phyloP scores from a whole-genome alignment of 1,140 invertebrate species.

The Drosophila micromelanica region DNA sequence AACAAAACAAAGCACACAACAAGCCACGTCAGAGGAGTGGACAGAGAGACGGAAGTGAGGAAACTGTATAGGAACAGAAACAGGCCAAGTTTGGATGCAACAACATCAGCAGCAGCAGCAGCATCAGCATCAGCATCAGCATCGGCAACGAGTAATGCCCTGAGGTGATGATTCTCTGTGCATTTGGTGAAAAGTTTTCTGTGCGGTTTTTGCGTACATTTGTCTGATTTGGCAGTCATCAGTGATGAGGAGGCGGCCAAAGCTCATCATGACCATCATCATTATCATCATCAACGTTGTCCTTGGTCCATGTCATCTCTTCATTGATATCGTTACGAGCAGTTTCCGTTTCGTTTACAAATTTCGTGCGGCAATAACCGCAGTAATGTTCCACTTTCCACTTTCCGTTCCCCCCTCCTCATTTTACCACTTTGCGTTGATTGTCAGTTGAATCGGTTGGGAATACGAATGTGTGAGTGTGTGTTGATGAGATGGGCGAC shows the following conservation, averaged over 20 bases:
- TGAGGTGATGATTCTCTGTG: constrained; percentile 67
- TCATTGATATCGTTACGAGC: constrained; percentile 80
- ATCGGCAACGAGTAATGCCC: constrained; percentile 48
- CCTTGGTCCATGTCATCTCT: constrained; percentile 73
- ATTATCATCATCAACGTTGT: constrained; percentile 25
- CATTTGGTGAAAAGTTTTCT: constrained; percentile 72
- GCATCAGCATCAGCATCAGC: constrained; percentile 25
- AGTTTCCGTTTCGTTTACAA: constrained; percentile 81
- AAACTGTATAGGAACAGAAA: constrained; percentile 31
- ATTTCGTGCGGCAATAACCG: constrained; percentile 79
- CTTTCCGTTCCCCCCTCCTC: background rate
- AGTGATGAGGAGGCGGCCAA: constrained; percentile 24
- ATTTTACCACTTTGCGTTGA: constrained; percentile 33
- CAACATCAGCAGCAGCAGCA: constrained; percentile 21
- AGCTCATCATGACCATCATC: constrained; percentile 17
- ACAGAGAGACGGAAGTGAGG: constrained; percentile 1
- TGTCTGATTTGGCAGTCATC: constrained; percentile 79
- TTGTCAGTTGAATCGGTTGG: constrained; percentile 54
- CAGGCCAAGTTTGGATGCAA: constrained; percentile 65
- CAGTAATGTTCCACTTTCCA: constrained; percentile 55
- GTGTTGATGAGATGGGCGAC: background rate
- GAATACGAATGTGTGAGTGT: constrained; percentile 28
- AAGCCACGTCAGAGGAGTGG: constrained; percentile 8
- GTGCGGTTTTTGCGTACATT: constrained; percentile 79
- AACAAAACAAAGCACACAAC: constrained; percentile 47